Evolutionary conservation across 2,113 vertebrate species (phyloP).

Genomic region (Pongo abelii): DNA sequence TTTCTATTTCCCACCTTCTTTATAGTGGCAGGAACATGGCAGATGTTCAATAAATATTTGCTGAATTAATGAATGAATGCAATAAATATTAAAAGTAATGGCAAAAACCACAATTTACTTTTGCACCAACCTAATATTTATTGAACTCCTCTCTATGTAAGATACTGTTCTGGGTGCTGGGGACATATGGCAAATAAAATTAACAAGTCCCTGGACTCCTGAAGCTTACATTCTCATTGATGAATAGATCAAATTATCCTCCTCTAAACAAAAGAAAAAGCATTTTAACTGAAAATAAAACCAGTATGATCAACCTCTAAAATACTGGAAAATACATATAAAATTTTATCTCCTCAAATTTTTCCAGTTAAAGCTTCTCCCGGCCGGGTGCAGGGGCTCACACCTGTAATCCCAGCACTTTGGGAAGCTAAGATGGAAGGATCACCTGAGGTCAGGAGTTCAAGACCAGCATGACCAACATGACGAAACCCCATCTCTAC

Average conservation of each 20-base stretch:
- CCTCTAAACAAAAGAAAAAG: neutral
- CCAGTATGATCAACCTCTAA: neutral
- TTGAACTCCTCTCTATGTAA: neutral
- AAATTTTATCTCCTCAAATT: neutral
- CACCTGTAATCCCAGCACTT: too few species aligned
- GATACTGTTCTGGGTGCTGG: neutral
- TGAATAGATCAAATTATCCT: neutral
- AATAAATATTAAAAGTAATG: neutral
- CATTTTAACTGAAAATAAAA: neutral
- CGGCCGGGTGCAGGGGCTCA: too few species aligned
- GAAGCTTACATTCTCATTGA: neutral
- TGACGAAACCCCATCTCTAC: too few species aligned
- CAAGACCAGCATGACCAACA: too few species aligned
- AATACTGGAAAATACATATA: neutral
- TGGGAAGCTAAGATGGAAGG: too few species aligned
- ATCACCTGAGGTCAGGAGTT: too few species aligned
- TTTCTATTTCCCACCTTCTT: neutral
- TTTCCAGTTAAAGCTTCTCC: conserved; percentile 12
- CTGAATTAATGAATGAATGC: neutral
- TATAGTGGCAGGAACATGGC: neutral
- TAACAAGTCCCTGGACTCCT: neutral
- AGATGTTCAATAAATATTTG: neutral
- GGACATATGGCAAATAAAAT: neutral
- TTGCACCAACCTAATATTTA: too few species aligned
- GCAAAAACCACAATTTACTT: too few species aligned